A percentile compares a stretch with the other conserved stretches of the same genome.
These are phyloP conservation scores for Neoniphon sammara DNA, from an alignment of 2,797 vertebrate species.

Conservation along the genomic window DNA sequence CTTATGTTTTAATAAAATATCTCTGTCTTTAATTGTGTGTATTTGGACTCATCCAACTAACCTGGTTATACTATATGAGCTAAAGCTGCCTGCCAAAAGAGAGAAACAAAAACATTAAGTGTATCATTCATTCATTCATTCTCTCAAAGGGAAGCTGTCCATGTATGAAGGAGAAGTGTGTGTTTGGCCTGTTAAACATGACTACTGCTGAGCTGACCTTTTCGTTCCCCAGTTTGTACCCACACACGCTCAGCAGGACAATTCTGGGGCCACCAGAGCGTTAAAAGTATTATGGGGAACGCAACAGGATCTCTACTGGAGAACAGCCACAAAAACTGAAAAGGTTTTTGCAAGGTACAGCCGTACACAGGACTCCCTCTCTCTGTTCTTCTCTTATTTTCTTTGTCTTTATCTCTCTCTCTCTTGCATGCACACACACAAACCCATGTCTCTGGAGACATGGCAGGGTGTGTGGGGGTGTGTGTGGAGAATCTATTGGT, in stretches of 20 bases:
- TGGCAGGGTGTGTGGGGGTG: too few species aligned
- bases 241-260: conserved; percentile 38
- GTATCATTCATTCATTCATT: background rate
- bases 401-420: conserved; percentile 38
- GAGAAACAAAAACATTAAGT: background rate
- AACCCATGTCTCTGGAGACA: background rate
- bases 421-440: conserved; percentile 27
- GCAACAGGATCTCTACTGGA: conserved; percentile 25
- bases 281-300: conserved; percentile 59
- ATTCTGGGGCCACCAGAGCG: conserved; percentile 18
- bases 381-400: conserved; percentile 16
- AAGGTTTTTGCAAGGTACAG: conserved; percentile 28
- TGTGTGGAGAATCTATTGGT: conserved; percentile 28
- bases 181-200: conserved; percentile 1
- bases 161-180: background rate
- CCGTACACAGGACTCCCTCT: conserved; percentile 18
- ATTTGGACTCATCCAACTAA: too few species aligned
- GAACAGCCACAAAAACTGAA: conserved; percentile 49
- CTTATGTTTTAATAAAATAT: too few species aligned
- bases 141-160: too few species aligned
- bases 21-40: too few species aligned
- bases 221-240: background rate
- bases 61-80: too few species aligned
- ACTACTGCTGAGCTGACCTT: conserved; percentile 26
- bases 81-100: too few species aligned